Evolutionary conservation across 2,888 invertebrate genomes (phyloP).

Genomic region (Cryptops parisi): DNA sequence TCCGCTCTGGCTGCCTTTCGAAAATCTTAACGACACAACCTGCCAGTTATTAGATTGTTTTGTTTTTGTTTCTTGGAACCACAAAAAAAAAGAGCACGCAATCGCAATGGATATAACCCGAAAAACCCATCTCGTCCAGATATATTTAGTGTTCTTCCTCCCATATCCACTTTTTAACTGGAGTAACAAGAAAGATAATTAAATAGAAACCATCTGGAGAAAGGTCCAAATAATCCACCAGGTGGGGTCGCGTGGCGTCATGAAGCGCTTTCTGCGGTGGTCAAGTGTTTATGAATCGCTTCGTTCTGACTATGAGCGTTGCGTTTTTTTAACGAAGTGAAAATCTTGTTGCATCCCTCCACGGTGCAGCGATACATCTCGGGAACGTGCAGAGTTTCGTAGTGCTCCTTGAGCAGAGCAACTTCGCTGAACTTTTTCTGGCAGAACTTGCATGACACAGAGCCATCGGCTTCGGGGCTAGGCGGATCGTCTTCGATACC

Average conservation of each 20-base stretch:
- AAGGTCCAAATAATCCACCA: background rate
- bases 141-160: background rate
- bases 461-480: conserved; percentile 48
- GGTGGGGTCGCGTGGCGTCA: conserved; percentile 3
- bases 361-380: conserved; percentile 62
- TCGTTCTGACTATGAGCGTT: conserved; percentile 61
- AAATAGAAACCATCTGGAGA: conserved; percentile 11
- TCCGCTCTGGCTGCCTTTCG: background rate
- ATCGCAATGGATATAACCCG: too few species aligned
- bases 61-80: too few species aligned
- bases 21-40: too few species aligned
- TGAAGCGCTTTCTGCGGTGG: conserved; percentile 4
- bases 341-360: conserved; percentile 59
- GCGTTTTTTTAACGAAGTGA: conserved; percentile 59
- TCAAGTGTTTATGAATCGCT: conserved; percentile 32
- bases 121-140: too few species aligned
- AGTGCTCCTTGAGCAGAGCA: conserved; percentile 51
- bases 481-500: conserved; percentile 48
- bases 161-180: background rate
- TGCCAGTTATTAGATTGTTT: too few species aligned
- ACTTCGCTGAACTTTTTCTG: conserved; percentile 47
- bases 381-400: conserved; percentile 49
- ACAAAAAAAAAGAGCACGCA: too few species aligned
- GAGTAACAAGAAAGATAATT: conserved; percentile 9
- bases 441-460: conserved; percentile 54